These are phyloP conservation scores for Staurois parvus DNA, from an alignment of 2,797 vertebrate genomes.

Conservation along the genomic window DNA sequence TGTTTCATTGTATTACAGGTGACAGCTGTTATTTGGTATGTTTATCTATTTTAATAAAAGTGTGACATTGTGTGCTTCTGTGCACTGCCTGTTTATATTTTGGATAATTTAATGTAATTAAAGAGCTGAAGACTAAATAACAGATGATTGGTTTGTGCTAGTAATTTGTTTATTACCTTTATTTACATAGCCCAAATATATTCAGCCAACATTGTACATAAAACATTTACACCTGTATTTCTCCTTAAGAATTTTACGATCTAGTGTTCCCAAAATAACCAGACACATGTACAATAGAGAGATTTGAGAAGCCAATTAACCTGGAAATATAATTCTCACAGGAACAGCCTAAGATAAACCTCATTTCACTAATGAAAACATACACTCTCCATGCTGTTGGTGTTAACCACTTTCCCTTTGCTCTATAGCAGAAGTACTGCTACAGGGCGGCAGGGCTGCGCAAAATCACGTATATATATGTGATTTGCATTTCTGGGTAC, in stretches of 20 bases:
- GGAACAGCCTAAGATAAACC: too few relatives aligned
- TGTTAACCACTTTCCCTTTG: too few relatives aligned
- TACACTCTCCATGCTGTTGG: too few relatives aligned
- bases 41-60: not conserved
- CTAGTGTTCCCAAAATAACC: not conserved
- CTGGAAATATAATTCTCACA: too few relatives aligned
- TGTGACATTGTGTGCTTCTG: not conserved
- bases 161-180: not conserved
- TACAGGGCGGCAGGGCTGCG: too few relatives aligned
- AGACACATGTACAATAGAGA: too few relatives aligned
- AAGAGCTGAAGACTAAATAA: not conserved
- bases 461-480: too few relatives aligned
- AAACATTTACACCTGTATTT: not conserved
- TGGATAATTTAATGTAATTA: not conserved
- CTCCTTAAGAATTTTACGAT: not conserved
- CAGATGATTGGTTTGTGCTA: not conserved
- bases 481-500: too few relatives aligned
- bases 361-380: too few relatives aligned
- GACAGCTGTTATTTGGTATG: not conserved
- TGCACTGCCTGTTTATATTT: not conserved
- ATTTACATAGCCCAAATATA: not conserved
- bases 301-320: too few relatives aligned
- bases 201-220: not conserved
- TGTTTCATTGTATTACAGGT: conserved; percentile 6
- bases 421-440: too few relatives aligned